Conservation (phyloP, 2,888 invertebrate species). For the Phengaris arion region DNA sequence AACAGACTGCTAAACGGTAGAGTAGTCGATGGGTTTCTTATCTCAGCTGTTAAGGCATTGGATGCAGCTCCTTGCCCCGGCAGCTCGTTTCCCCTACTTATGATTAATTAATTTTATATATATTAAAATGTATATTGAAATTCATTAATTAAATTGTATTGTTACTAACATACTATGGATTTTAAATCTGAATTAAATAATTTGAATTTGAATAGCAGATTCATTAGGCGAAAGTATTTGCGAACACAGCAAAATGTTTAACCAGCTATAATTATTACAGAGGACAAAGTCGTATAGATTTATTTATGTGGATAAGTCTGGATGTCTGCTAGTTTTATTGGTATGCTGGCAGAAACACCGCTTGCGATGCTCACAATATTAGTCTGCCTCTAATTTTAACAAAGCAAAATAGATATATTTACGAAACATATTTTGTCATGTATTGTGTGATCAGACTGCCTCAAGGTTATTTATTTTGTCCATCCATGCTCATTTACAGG, state of each 20-base stretch:
- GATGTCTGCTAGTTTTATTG: background rate
- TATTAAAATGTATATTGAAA: too few species aligned
- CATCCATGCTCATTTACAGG: background rate
- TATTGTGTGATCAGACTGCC: too few species aligned
- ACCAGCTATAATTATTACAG: background rate
- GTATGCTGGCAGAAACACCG: background rate
- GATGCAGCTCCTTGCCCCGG: too few species aligned
- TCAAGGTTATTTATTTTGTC: background rate
- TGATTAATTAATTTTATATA: too few species aligned
- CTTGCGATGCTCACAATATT: background rate
- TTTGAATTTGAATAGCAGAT: too few species aligned
- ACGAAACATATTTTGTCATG: background rate
- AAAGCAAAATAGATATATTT: background rate
- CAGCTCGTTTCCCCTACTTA: too few species aligned
- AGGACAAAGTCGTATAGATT: background rate
- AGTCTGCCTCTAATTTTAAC: background rate
- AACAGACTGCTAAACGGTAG: too few species aligned
- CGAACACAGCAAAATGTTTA: background rate
- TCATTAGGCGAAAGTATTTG: background rate
- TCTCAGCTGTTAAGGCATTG: too few species aligned
- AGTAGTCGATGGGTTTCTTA: too few species aligned
- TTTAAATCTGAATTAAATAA: too few species aligned
- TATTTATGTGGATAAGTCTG: background rate
- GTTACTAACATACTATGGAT: too few species aligned
- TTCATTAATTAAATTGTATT: too few species aligned